Conservation (phyloP, 35 echinoderm and acorn worm genomes). For the Lytechinus pictus region DNA sequence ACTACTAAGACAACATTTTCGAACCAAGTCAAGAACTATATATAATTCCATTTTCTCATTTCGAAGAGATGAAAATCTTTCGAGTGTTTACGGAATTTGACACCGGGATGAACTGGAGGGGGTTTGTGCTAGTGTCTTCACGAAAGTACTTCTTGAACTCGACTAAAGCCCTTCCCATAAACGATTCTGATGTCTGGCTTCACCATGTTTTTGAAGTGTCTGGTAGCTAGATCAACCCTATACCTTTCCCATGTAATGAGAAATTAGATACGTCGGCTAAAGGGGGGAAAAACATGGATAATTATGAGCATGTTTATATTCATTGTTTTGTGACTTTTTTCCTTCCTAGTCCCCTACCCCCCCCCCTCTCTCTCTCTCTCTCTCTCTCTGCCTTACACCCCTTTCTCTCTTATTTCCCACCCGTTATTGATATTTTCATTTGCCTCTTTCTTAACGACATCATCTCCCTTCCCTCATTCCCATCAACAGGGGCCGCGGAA, state of each 20-base stretch:
- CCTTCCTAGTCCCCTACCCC: neutral
- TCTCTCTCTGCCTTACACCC: neutral
- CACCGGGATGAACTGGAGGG: neutral
- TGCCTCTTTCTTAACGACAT: too few species aligned
- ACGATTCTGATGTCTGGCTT: neutral
- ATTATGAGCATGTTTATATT: neutral
- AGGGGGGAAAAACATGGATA: neutral
- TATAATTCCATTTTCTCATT: conserved; percentile 6
- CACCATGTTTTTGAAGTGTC: neutral
- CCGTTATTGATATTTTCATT: too few species aligned
- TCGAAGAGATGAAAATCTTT: neutral
- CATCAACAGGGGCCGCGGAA: too few species aligned
- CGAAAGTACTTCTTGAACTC: neutral
- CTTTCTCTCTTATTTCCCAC: neutral
- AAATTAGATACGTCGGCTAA: neutral
- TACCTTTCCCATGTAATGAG: neutral
- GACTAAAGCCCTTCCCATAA: neutral
- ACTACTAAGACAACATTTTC: neutral
- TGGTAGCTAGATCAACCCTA: neutral
- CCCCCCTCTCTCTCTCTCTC: neutral
- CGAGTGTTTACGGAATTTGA: neutral
- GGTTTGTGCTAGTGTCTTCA: neutral
- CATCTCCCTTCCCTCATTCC: too few species aligned
- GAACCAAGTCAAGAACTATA: neutral
- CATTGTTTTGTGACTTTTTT: neutral